Evolutionary conservation across 2,797 vertebrate species (phyloP), one percentile per base, ranked within the genome.

Genomic region (Rallus crepitans): DNA sequence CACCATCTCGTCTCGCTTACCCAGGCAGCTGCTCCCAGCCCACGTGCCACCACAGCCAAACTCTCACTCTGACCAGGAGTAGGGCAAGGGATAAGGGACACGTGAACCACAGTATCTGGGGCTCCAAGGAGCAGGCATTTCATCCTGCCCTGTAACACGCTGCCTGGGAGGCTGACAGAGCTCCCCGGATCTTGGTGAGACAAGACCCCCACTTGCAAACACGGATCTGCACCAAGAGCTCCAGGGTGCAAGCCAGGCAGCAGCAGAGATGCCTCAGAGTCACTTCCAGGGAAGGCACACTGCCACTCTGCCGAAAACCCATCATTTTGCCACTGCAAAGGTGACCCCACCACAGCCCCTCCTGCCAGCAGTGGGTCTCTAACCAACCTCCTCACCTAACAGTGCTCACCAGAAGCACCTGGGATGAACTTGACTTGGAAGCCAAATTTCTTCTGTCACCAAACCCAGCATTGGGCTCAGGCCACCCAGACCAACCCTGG

Each of bases 21-120:
- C 47, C 31, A 0, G 17, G 45, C 94, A 96, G 92, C 79, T 93
- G 76, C 1, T 81, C 91, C 81, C 0, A 0, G 53, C 69, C 57
- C 0, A 0, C 1, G 0, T 56, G 65, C 77, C 33, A 2, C 33
- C 10, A 2, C 35, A 25, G 76, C 18, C 15, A 0, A 84, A 83
- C 19, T 91, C 57, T 79, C 47, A 12, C 57, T 33, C 57, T 12
- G 47, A 25, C 25, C 17, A 57, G 52, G n/a, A 89, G 69, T 2
- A 10, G 59, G 13, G 23, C 13, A 78, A 56, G 16, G 33, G 23
- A 39, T 85, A 71, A 83, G 23, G 27, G 16, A 33, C 4, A 3
- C 25, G 61, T 19, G 68, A 73, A 65, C 45, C 35, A 16, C 35
- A 52, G 1, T 9, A 33, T 42, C 40, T 64, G 59, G 24, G 52